Evolutionary conservation across 2,113 vertebrate genomes (phyloP), one percentile per base, ranked within the genome.

Genomic region (Eulemur rufifrons): DNA sequence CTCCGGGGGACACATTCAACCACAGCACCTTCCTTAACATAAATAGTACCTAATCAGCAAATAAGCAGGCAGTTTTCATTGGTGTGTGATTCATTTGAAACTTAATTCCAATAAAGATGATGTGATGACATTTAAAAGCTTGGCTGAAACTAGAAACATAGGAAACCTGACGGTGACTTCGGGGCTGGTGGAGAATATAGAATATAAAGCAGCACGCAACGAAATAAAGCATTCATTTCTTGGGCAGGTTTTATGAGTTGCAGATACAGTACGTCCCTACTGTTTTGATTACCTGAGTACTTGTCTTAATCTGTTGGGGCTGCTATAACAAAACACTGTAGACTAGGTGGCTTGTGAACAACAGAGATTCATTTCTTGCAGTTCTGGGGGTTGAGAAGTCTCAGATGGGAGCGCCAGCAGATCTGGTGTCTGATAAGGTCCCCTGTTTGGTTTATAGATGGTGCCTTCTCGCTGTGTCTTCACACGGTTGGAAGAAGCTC

Each of bases 91-190:
- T 98, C 81, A 88, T 78, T 98, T 95, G 81, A 54, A 39, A 80
- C 59, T 56, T 56, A 92, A 89, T 77, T 95, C 47, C 81, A 86
- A 73, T n/a, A 97, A 87, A 92, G 86, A 80, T 47, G 73, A 66
- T 0, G 1, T 0, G 64, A 74, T 93, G 94, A 89, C 73, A 91
- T 98, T 97, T 96, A 29, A 96, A 91, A 94, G 77, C 0, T 52
- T 94, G 69, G 13, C 59, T 86, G 76, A 98, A 91, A 52, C 63
- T 77, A 94, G 77, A 97, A 97, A 97, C 73, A 86, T 42, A 39
- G 54, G 47, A 95, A 96, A 86, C 56, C 50, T 86, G 89, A 50
- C 88, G 78, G 37, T 96, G 89, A 84, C 61, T 95, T 93, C 47
- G 59, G 34, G 14, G 63, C 61, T 68, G 42, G 54, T 27, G 13